A percentile compares a stretch with the other conserved stretches of the same genome.
These are phyloP conservation scores for Apocheima hispidaria DNA, from an alignment of 2,888 invertebrate genomes.

Conservation along the genomic window DNA sequence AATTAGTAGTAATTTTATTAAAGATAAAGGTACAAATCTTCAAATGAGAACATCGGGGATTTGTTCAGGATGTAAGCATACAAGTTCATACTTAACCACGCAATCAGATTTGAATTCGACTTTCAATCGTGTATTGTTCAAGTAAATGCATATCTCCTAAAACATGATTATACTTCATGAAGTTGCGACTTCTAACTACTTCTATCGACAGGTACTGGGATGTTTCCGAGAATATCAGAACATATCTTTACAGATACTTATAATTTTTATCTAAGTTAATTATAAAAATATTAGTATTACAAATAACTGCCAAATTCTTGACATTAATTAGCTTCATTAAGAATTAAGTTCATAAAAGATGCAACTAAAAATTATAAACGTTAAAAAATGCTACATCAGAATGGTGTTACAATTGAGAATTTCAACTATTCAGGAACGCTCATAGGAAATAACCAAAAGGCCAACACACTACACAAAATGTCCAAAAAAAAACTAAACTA, in stretches of 20 bases:
- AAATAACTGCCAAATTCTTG: constrained; percentile 41
- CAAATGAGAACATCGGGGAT: constrained; percentile 49
- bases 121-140: background rate
- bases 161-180: constrained; percentile 21
- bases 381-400: constrained; percentile 43
- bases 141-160: constrained; percentile 23
- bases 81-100: constrained; percentile 22
- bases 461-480: constrained; percentile 64
- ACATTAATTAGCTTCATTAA: constrained; percentile 35
- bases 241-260: constrained; percentile 22
- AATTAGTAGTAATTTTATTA: constrained; percentile 78
- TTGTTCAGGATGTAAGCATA: constrained; percentile 33
- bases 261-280: constrained; percentile 18
- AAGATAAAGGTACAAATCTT: constrained; percentile 71
- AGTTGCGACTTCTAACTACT: constrained; percentile 28
- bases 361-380: constrained; percentile 27
- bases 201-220: constrained; percentile 43
- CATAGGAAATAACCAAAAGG: constrained; percentile 55
- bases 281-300: constrained; percentile 28
- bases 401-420: constrained; percentile 60
- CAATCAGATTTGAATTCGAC: constrained; percentile 31
- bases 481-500: constrained; percentile 69
- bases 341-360: constrained; percentile 36
- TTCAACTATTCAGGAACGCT: constrained; percentile 54
- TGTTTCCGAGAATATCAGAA: constrained; percentile 21